These are phyloP conservation scores for Apogon talboti DNA, from an alignment of 2,797 vertebrate species.

Conservation along the genomic window DNA sequence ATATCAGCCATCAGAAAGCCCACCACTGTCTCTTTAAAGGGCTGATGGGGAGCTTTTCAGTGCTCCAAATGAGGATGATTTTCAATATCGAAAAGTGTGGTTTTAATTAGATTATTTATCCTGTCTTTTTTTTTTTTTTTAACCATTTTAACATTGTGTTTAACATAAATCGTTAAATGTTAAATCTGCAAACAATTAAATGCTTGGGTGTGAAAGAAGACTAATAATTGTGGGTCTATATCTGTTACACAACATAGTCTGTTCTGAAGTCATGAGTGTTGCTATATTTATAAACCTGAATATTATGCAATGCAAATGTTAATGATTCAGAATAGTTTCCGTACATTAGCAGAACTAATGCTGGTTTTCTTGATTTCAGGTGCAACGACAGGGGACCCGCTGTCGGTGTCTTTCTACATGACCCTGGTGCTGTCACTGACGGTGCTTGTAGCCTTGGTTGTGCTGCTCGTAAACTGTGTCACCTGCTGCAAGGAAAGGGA, in stretches of 20 bases:
- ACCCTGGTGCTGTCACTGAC: constrained; percentile 87
- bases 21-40: constrained; percentile 43
- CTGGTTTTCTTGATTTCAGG: constrained; percentile 65
- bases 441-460: constrained; percentile 84
- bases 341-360: background rate
- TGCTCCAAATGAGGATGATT: too few relatives aligned
- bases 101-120: too few relatives aligned
- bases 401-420: constrained; percentile 75
- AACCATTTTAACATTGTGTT: too few relatives aligned
- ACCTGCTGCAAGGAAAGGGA: constrained; percentile 97
- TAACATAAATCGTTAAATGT: too few relatives aligned
- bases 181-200: too few relatives aligned
- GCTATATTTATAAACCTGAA: too few relatives aligned
- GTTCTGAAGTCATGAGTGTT: too few relatives aligned
- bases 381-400: constrained; percentile 63
- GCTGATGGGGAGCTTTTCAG: constrained; percentile 10
- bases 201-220: too few relatives aligned
- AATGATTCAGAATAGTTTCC: constrained; percentile 30
- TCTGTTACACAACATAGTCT: too few relatives aligned
- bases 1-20: constrained; percentile 33
- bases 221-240: too few relatives aligned
- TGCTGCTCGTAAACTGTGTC: constrained; percentile 90
- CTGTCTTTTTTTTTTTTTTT: too few relatives aligned
- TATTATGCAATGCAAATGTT: background rate
- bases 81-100: too few relatives aligned